Evolutionary conservation across 1,140 invertebrate genomes (phyloP).

Genomic region (Panonychus citri): DNA sequence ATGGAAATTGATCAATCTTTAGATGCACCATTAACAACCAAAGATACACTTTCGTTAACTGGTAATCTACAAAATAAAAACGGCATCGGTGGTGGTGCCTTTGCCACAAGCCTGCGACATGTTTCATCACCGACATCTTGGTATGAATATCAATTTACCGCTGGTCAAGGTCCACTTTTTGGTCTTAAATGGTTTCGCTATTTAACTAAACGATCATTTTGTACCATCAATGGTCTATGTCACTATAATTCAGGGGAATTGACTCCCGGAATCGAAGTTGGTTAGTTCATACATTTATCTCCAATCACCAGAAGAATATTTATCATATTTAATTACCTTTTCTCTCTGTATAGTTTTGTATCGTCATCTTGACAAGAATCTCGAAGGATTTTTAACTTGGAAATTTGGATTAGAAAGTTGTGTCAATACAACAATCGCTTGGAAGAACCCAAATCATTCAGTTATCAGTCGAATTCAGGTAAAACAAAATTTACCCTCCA

Average conservation of each 20-base stretch:
- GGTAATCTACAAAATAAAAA: constrained; percentile 54
- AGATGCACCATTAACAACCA: constrained; percentile 62
- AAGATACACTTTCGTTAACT: constrained; percentile 43
- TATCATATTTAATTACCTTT: neutral
- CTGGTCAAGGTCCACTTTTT: constrained; percentile 47
- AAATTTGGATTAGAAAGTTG: constrained; percentile 42
- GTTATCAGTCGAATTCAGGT: constrained; percentile 38
- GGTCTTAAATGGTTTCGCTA: constrained; percentile 47
- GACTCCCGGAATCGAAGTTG: constrained; percentile 1
- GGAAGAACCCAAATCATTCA: constrained; percentile 40
- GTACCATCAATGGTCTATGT: neutral
- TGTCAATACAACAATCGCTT: constrained; percentile 50
- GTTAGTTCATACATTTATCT: neutral
- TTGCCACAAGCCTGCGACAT: constrained; percentile 46
- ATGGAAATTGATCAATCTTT: constrained; percentile 79
- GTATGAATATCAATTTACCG: constrained; percentile 39
- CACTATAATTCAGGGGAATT: constrained; percentile 5
- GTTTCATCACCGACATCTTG: constrained; percentile 55
- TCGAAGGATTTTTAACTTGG: constrained; percentile 62
- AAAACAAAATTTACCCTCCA: too few relatives aligned
- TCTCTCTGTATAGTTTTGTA: constrained; percentile 1
- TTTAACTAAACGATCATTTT: constrained; percentile 29
- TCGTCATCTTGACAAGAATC: constrained; percentile 56
- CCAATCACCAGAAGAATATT: neutral
- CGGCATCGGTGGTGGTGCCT: constrained; percentile 49